Evolutionary conservation across 35 echinoderm and acorn worm genomes (phyloP).

Genomic region (Eucidaris tribuloides): DNA sequence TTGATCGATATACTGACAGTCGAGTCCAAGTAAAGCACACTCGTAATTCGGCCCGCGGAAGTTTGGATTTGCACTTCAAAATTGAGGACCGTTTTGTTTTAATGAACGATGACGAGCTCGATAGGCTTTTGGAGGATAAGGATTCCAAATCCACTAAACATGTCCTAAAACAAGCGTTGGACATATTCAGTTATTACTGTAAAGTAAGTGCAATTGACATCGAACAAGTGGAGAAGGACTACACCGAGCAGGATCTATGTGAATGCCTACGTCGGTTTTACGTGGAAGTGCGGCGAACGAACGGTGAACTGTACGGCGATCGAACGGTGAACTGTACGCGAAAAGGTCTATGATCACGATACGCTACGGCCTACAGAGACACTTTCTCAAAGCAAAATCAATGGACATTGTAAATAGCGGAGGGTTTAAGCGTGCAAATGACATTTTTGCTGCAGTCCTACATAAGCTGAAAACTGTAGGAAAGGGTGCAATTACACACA

Average conservation of each 20-base stretch:
- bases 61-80: neutral
- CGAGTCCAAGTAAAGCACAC: too few relatives aligned
- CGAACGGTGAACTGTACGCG: constrained; percentile 2
- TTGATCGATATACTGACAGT: too few relatives aligned
- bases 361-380: constrained; percentile 12
- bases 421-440: neutral
- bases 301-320: too few relatives aligned
- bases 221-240: neutral
- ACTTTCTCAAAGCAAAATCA: neutral
- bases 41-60: neutral
- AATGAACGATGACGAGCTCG: neutral
- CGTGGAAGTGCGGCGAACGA: neutral
- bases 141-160: neutral
- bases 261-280: neutral
- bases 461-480: neutral
- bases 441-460: neutral
- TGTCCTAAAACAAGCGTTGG: neutral
- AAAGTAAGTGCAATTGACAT: neutral
- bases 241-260: neutral
- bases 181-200: neutral
- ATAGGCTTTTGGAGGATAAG: neutral
- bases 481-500: constrained; percentile 26
- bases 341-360: constrained; percentile 15
- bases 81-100: neutral
- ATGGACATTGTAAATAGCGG: neutral